Conservation (phyloP, 2,113 vertebrate species). For the Ceyx melanurus region DNA sequence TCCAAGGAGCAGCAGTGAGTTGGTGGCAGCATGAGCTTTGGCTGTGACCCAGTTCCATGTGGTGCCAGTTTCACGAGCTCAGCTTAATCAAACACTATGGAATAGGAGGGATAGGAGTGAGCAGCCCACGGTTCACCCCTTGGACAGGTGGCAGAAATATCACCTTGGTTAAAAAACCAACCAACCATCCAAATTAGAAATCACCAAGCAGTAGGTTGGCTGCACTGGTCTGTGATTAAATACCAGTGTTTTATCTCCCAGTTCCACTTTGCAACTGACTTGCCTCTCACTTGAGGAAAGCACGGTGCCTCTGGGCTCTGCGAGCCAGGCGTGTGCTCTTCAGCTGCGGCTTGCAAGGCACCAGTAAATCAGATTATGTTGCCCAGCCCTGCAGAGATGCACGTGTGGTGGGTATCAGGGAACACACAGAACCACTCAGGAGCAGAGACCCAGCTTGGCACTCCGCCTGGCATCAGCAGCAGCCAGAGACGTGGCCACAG, state of each 20-base stretch:
- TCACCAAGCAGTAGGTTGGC: fast-evolving
- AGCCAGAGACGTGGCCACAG: fast-evolving
- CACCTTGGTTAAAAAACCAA: background rate
- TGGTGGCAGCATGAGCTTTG: background rate
- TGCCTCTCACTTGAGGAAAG: background rate
- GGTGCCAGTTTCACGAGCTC: background rate
- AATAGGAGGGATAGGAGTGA: background rate
- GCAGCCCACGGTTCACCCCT: fast-evolving
- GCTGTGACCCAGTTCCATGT: background rate
- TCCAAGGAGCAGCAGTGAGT: background rate
- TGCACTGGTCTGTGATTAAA: fast-evolving
- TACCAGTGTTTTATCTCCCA: fast-evolving
- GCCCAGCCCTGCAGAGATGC: background rate
- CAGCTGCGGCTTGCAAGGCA: fast-evolving
- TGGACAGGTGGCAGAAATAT: fast-evolving
- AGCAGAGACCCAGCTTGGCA: background rate
- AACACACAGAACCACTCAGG: fast-evolving
- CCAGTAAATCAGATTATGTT: fast-evolving
- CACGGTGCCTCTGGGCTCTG: background rate
- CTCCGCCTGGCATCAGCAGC: fast-evolving
- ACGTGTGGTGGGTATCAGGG: fast-evolving
- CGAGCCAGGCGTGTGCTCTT: fast-evolving
- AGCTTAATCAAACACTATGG: fast-evolving
- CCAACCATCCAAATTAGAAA: background rate
- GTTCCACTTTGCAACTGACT: background rate